Base-by-base conservation (phyloP, 1,140 invertebrate species). In the Apocrypta bakeri region DNA sequence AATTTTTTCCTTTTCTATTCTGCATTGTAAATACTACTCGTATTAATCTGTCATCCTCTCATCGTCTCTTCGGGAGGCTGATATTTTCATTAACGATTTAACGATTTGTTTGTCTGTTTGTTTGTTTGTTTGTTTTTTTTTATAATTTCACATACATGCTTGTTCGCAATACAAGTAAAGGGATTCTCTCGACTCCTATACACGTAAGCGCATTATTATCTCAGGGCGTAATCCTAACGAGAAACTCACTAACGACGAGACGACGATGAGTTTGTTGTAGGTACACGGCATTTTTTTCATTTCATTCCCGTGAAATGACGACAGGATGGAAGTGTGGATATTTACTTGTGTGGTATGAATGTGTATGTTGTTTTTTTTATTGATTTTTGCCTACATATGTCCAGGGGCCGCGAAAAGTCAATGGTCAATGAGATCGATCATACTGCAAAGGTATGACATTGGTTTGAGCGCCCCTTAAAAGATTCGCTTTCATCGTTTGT, bases 391-490 rank as follows among this genome's bases (percentile, higher is more conserved):
- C 33, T 40, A 72, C 7, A 17, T 73, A 31, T 37, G 71, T 73
- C 25, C 75, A 29, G 86, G 88, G 88, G 89, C 87, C 84, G 86
- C 89, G 83, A 81, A 79, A 80, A 84, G 61, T 89, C 87, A 91
- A 87, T 88, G 88, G 88, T 91, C 88, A 91, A 89, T 91, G 91
- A 92, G 91, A 92, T 92, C 91, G 87, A 87, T 90, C 91, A 87
- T 90, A 90, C 90, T 76, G 24, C 56, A 68, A 48, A 74, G 84
- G 88, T 86, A 88, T 76, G 87, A 88, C 87, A 87, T 85, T 86
- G 72, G 77, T 84, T 84, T 83, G 66, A 84, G 84, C 79, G 85
- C 81, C 76, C 69, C 69, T 79, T 29, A 68, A 66, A 74, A 73
- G 42, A 48, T 78, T 79, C 31, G 80, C 76, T 71, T 73, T 56